A percentile compares a stretch with the other conserved stretches of the same genome.
Conservation (phyloP, 2,888 invertebrate species). For the Cantharis flavilabris region DNA sequence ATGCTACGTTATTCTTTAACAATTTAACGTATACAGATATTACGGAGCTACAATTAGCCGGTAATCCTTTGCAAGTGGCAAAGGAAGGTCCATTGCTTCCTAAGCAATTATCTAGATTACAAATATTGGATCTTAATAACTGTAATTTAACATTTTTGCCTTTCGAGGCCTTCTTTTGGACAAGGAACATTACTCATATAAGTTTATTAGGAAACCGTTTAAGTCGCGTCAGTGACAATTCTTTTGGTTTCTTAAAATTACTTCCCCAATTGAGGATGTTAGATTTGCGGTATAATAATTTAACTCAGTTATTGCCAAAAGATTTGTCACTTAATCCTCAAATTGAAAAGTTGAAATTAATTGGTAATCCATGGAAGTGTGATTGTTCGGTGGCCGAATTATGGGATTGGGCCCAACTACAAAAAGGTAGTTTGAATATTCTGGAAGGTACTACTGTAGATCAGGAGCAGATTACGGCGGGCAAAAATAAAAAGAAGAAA, state of each 20-base stretch:
- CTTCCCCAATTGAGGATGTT: conserved; percentile 63
- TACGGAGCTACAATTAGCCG: conserved; percentile 68
- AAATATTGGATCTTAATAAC: conserved; percentile 67
- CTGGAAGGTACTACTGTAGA: conserved; percentile 68
- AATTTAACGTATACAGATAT: conserved; percentile 67
- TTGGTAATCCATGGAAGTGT: conserved; percentile 72
- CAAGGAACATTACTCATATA: conserved; percentile 66
- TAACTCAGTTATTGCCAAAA: conserved; percentile 63
- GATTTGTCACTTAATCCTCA: conserved; percentile 62
- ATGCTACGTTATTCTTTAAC: conserved; percentile 70
- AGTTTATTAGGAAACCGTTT: conserved; percentile 66
- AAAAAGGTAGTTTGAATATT: conserved; percentile 66
- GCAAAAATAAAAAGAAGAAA: conserved; percentile 68
- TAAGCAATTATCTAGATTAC: conserved; percentile 66
- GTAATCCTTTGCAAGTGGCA: conserved; percentile 69
- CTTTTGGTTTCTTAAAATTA: conserved; percentile 62
- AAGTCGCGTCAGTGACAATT: conserved; percentile 52
- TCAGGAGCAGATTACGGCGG: conserved; percentile 65
- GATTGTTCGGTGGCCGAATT: conserved; percentile 71
- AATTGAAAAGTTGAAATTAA: conserved; percentile 64
- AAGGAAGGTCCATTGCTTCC: conserved; percentile 65
- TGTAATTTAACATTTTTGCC: conserved; percentile 67
- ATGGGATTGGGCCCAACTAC: conserved; percentile 74
- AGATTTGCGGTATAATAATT: conserved; percentile 67
- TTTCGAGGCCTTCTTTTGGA: conserved; percentile 63